A percentile compares a stretch with the other conserved stretches of the same genome.
Conservation (phyloP, 1,140 invertebrate species). For the Drosophila busckii region DNA sequence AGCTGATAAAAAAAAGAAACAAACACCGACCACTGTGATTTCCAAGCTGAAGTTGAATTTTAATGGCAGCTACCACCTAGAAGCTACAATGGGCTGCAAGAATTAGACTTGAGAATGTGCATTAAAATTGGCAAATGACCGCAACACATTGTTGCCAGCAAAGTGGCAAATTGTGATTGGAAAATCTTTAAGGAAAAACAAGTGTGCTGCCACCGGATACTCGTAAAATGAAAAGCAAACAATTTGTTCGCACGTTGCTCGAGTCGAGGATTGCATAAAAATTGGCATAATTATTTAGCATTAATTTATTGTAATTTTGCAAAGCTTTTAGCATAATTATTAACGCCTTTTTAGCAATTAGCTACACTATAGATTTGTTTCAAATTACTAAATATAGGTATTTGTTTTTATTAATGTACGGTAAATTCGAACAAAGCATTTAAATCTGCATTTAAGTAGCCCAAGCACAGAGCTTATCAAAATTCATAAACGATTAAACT, state of each 20-base stretch:
- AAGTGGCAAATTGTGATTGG: constrained; percentile 18
- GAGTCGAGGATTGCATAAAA: too few relatives aligned
- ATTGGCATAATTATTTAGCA: too few relatives aligned
- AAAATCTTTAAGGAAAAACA: too few relatives aligned
- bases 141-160: constrained; percentile 55
- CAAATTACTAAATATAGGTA: too few relatives aligned
- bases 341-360: too few relatives aligned
- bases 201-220: too few relatives aligned
- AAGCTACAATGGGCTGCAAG: constrained; percentile 35
- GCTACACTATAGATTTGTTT: too few relatives aligned
- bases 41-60: constrained; percentile 8
- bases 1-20: constrained; percentile 45
- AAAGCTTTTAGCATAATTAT: too few relatives aligned
- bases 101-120: constrained; percentile 50
- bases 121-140: constrained; percentile 58
- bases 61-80: constrained; percentile 45
- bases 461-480: constrained; percentile 47
- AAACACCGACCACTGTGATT: constrained; percentile 9
- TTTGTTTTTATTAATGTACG: too few relatives aligned
- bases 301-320: too few relatives aligned
- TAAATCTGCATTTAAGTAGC: constrained; percentile 35
- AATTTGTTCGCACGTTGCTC: too few relatives aligned
- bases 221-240: constrained; percentile 1
- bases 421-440: too few relatives aligned
- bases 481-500: constrained; percentile 76